Evolutionary conservation across 2,888 invertebrate genomes (phyloP), one percentile per base, ranked within the genome.

Genomic region (Andrena praecox): DNA sequence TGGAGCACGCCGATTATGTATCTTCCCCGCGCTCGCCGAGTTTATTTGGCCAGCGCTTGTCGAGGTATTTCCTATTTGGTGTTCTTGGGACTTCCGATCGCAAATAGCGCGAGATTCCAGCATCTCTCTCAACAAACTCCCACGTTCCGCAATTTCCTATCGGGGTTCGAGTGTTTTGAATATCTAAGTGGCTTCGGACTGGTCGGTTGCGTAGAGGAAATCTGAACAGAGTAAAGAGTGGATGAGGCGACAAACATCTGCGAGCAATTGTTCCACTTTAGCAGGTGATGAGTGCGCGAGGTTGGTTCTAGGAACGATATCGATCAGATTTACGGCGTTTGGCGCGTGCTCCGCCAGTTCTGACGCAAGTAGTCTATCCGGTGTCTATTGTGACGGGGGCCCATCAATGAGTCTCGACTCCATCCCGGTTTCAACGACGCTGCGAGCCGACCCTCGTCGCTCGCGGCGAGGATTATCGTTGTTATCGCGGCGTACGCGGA

Each of bases 401-500:
- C 4, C 24, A 56, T 50, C 54, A 74, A 33, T 70, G 63, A 52
- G 35, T 7, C 48, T 52, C 63, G 72, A 73, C 74, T 56, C 27
- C 3, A 24, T 0, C 6, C 27, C 54, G 73, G 59, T 84, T 82
- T 77, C 78, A 68, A 68, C 75, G 75, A 75, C 20, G 68, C 71
- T 59, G 42, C 29, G 20, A 42, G 24, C 16, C 8, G 69, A 35
- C 16, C 24, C 24, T 2, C 31, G 35, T 56, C 69, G 68, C 0
- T 50, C 20, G 33, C 16, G 42, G 35, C 42, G 12, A 56, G 29
- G 69, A 69, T 59, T 69, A 69, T 42, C 59, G 20, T 59, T 24
- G 62, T 81, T 85, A 85, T 85, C 84, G 63, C 52, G 54, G 31
- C 64, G 24, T 29, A 70, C 71, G 84, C 80, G 86, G 86, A 88